Evolutionary conservation across 2,888 invertebrate genomes (phyloP).

Genomic region (Agrilus cyanescens): DNA sequence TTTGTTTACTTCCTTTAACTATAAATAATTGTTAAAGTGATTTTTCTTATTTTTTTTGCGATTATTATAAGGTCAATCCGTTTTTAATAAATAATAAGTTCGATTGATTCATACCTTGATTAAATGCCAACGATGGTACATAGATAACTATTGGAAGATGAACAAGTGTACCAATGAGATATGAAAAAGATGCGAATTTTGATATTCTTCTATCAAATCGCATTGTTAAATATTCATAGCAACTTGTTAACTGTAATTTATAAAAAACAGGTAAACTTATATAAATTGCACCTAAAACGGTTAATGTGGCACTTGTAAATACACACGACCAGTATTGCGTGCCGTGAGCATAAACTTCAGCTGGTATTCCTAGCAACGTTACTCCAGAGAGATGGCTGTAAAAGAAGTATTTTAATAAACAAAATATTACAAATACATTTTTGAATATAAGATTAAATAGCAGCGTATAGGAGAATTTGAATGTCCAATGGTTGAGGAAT

Average conservation of each 20-base stretch:
- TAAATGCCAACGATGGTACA: conserved; percentile 52
- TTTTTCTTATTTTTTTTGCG: neutral
- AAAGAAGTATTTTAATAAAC: neutral
- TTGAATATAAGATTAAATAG: too few relatives aligned
- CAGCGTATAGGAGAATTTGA: too few relatives aligned
- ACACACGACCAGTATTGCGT: conserved; percentile 43
- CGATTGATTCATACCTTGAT: conserved; percentile 39
- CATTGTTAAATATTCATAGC: conserved; percentile 50
- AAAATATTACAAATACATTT: too few relatives aligned
- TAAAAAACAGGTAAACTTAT: conserved; percentile 50
- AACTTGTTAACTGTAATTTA: conserved; percentile 51
- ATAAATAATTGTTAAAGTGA: neutral
- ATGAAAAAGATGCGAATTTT: conserved; percentile 44
- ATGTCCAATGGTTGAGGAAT: too few relatives aligned
- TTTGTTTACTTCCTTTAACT: too few relatives aligned
- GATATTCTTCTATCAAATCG: conserved; percentile 46
- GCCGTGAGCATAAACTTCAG: conserved; percentile 58
- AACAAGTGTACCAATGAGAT: conserved; percentile 42
- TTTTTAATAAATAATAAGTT: too few relatives aligned
- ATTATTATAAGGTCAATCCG: neutral
- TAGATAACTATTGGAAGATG: conserved; percentile 51
- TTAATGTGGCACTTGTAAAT: conserved; percentile 31
- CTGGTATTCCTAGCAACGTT: conserved; percentile 55
- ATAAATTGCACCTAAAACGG: conserved; percentile 21
- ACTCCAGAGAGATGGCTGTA: conserved; percentile 57